Conservation (phyloP, 2,113 vertebrate species). For the Bufo gargarizans region DNA sequence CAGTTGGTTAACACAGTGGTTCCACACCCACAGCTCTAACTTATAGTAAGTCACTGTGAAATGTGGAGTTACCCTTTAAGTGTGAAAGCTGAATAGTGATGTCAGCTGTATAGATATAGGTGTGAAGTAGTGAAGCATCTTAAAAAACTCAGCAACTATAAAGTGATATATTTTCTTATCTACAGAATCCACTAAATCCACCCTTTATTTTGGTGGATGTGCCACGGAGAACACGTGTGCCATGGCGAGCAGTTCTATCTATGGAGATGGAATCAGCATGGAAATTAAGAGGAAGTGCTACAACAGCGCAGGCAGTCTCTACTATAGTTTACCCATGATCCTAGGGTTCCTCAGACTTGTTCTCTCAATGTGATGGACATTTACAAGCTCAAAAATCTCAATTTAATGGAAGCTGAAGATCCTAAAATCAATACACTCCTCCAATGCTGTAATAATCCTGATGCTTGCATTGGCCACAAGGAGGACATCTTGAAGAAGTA, state of each 20-base stretch:
- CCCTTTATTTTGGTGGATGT: slow-evolving; percentile 21
- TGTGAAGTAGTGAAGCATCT: too few relatives aligned
- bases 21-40: too few relatives aligned
- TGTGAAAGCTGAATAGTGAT: too few relatives aligned
- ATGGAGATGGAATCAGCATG: neutral
- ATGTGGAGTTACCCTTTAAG: too few relatives aligned
- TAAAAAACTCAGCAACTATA: too few relatives aligned
- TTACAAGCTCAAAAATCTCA: neutral
- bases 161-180: neutral
- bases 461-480: neutral
- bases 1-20: too few relatives aligned
- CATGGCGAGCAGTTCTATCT: neutral
- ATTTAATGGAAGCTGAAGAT: neutral
- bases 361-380: neutral
- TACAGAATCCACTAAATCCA: slow-evolving; percentile 1
- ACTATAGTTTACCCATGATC: neutral
- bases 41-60: too few relatives aligned
- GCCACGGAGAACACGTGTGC: slow-evolving; percentile 22
- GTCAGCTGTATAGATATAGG: too few relatives aligned
- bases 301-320: neutral
- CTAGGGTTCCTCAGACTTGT: neutral
- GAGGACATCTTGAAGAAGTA: neutral
- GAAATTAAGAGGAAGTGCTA: slow-evolving; percentile 18
- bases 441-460: neutral
- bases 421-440: neutral